Evolutionary conservation across 2,113 vertebrate species (phyloP).

Genomic region (Thunnus thynnus): DNA sequence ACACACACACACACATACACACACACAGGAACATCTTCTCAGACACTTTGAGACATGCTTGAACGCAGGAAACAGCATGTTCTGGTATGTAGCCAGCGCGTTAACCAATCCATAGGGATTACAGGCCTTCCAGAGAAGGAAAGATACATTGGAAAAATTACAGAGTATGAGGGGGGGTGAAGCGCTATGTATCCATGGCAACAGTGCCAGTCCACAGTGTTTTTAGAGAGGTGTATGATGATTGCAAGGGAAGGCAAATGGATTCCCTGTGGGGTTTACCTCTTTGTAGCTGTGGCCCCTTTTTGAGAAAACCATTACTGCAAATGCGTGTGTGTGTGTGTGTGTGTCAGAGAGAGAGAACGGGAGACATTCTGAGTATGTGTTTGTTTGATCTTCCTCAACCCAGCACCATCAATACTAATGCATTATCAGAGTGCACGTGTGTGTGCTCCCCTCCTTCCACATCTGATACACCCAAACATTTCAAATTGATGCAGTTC

Average conservation of each 20-base stretch:
- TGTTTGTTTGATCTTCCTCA: slow-evolving; percentile 30
- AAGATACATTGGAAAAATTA: slow-evolving; percentile 32
- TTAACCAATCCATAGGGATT: slow-evolving; percentile 34
- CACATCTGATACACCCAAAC: not conserved
- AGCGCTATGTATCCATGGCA: slow-evolving; percentile 67
- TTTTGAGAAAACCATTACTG: slow-evolving; percentile 58
- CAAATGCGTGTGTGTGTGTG: slow-evolving; percentile 26
- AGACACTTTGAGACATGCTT: slow-evolving; percentile 10
- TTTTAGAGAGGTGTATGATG: slow-evolving; percentile 65
- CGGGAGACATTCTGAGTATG: not conserved
- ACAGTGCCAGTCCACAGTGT: slow-evolving; percentile 39
- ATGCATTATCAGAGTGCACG: slow-evolving; percentile 47
- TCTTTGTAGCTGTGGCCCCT: slow-evolving; percentile 55
- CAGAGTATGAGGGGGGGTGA: slow-evolving; percentile 11
- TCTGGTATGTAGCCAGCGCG: slow-evolving; percentile 46
- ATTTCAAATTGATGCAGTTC: slow-evolving; percentile 7
- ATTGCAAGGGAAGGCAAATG: slow-evolving; percentile 65
- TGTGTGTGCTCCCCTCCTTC: slow-evolving; percentile 23
- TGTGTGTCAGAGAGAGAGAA: not conserved
- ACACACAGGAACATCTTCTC: slow-evolving; percentile 19
- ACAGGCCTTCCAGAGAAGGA: slow-evolving; percentile 27
- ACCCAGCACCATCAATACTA: slow-evolving; percentile 38
- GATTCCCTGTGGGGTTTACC: slow-evolving; percentile 61
- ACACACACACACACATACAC: slow-evolving; percentile 7
- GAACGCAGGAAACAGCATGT: slow-evolving; percentile 54